Conservation (phyloP, 2,113 vertebrate species). For the Octodon degus region DNA sequence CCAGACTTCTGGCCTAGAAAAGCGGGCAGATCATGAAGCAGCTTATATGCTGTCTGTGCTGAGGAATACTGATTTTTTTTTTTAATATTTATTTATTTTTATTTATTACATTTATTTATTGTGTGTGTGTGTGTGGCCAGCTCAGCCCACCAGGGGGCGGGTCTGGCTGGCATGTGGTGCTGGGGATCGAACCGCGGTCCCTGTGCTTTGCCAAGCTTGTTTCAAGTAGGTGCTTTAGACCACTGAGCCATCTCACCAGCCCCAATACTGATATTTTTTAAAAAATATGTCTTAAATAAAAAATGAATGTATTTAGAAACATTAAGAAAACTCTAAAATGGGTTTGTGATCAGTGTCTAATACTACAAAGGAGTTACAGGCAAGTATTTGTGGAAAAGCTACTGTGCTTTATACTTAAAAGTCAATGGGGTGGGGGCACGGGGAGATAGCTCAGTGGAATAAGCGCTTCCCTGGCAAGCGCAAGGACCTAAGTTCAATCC, state of each 20-base stretch:
- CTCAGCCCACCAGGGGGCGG: no score
- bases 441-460: no score
- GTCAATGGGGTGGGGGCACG: not conserved
- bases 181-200: no score
- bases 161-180: no score
- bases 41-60: not conserved
- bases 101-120: no score
- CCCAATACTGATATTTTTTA: not conserved
- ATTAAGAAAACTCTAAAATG: not conserved
- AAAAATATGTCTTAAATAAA: not conserved
- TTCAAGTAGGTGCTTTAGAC: no score
- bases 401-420: not conserved
- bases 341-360: not conserved
- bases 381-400: constrained; percentile 25
- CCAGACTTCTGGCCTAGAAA: constrained; percentile 17
- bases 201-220: no score
- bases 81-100: no score
- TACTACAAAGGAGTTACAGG: not conserved
- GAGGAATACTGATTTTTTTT: not conserved
- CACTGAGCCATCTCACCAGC: no score
- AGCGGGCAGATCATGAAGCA: not conserved
- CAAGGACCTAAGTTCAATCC: no score
- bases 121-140: no score
- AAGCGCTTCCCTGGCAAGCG: no score
- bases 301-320: not conserved